Conservation (phyloP, 2,888 invertebrate genomes). For the Alviniconcha strummeri region DNA sequence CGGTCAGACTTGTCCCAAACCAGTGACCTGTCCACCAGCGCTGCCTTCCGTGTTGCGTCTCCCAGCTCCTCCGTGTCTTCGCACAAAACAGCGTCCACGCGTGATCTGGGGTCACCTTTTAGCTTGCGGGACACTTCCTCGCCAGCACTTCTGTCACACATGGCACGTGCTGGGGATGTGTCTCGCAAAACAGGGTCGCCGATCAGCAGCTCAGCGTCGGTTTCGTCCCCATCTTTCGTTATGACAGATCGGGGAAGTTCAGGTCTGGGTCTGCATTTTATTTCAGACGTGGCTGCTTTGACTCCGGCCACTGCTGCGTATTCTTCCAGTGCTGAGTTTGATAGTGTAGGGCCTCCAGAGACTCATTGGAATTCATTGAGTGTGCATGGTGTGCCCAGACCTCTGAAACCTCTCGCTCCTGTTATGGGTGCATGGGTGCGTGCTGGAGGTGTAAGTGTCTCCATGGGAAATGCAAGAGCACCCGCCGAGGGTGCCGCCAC, state of each 20-base stretch:
- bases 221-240: too few relatives aligned
- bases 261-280: neutral
- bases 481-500: neutral
- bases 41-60: constrained; percentile 23
- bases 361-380: neutral
- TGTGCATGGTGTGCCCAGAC: neutral
- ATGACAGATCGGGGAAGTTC: neutral
- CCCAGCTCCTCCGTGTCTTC: constrained; percentile 28
- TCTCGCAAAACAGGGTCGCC: constrained; percentile 7
- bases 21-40: constrained; percentile 35
- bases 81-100: neutral
- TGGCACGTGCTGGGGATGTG: neutral
- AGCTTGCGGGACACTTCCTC: constrained; percentile 3
- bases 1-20: constrained; percentile 54
- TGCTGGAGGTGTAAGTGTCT: too few relatives aligned
- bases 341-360: too few relatives aligned
- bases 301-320: too few relatives aligned
- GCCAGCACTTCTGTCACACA: neutral
- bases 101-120: constrained; percentile 13
- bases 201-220: neutral
- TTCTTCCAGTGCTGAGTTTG: too few relatives aligned
- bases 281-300: too few relatives aligned
- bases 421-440: neutral
- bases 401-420: constrained; percentile 12
- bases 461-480: neutral